Evolutionary conservation across 2,113 vertebrate genomes (phyloP).

Genomic region (Pycnonotus jocosus): DNA sequence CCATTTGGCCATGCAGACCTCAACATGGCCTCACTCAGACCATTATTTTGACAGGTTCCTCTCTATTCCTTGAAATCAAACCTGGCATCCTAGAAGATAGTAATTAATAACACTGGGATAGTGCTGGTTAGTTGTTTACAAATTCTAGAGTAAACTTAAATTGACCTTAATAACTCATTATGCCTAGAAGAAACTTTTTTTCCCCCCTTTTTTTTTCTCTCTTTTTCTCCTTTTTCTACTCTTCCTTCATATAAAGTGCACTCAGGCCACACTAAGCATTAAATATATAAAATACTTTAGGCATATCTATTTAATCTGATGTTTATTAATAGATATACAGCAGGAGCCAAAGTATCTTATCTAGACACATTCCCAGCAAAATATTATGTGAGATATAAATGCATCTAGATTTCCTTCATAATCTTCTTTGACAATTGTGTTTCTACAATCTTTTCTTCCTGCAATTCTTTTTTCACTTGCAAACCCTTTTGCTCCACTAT

Average conservation of each 20-base stretch:
- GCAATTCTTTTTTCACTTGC: background rate
- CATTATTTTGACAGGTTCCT: constrained; percentile 2
- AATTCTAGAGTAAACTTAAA: constrained; percentile 15
- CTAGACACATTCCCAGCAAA: background rate
- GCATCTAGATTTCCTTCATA: background rate
- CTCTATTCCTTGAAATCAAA: constrained; percentile 29
- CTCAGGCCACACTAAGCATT: background rate
- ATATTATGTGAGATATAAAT: background rate
- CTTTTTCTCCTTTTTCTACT: background rate
- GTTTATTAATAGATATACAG: background rate
- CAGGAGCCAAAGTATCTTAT: background rate
- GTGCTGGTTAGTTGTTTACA: background rate
- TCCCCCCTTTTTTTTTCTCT: accelerated
- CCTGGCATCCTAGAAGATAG: background rate
- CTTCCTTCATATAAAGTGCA: background rate
- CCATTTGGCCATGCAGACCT: background rate
- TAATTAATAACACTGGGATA: background rate
- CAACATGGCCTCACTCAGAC: background rate
- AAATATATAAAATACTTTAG: background rate
- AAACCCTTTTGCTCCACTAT: background rate
- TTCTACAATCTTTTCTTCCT: background rate
- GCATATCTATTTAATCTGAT: background rate
- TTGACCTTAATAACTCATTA: background rate
- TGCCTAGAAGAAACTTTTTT: background rate
- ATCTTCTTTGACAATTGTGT: background rate